Evolutionary conservation across 1,140 invertebrate species (phyloP).

Genomic region (Cyphomyrmex costatus): DNA sequence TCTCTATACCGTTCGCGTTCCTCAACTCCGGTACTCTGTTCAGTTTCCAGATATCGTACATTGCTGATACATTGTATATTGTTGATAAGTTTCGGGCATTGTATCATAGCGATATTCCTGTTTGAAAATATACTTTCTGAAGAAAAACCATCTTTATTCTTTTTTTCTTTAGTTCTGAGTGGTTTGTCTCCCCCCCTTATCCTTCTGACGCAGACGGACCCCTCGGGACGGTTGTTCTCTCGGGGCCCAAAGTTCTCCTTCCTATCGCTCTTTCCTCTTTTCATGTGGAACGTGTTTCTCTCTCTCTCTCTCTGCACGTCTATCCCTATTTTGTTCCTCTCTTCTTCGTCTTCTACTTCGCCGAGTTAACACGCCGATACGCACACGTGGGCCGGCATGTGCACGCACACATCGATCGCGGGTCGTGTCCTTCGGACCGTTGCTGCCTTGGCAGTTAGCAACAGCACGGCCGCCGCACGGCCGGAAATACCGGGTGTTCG

Average conservation of each 20-base stretch:
- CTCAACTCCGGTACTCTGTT: neutral
- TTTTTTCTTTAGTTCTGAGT: conserved; percentile 20
- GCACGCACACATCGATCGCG: conserved; percentile 27
- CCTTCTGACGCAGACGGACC: neutral
- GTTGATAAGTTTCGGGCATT: too few relatives aligned
- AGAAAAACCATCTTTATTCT: neutral
- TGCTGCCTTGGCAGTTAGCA: conserved; percentile 83
- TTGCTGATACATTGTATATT: neutral
- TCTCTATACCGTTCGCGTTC: neutral
- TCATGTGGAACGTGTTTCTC: neutral
- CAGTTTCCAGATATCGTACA: neutral
- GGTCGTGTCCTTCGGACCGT: conserved; percentile 75
- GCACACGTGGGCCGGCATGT: conserved; percentile 41
- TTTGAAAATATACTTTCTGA: neutral
- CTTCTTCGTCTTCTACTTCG: conserved; percentile 45
- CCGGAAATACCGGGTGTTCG: conserved; percentile 83
- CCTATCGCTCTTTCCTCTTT: neutral
- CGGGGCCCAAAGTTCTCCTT: conserved; percentile 35
- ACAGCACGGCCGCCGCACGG: conserved; percentile 74
- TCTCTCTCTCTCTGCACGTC: conserved; percentile 6
- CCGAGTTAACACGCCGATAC: conserved; percentile 51
- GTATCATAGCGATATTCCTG: neutral
- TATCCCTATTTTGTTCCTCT: conserved; percentile 28
- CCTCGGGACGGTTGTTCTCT: conserved; percentile 30
- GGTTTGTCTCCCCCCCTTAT: neutral